phyloP scores from a whole-genome alignment of 2,113 vertebrate species.

The Puffinus mauretanicus region DNA sequence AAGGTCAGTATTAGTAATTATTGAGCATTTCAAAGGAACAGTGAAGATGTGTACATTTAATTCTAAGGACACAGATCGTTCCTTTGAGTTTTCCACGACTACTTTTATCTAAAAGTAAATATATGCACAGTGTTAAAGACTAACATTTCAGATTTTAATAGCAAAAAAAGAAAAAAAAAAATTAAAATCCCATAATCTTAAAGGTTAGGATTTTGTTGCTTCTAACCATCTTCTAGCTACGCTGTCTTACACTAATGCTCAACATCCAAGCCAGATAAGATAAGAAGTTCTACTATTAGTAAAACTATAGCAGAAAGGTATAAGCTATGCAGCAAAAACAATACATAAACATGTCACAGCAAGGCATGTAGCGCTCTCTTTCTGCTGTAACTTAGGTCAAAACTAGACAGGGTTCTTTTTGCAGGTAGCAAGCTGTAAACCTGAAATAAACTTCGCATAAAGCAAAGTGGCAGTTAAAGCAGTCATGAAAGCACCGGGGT shows the following conservation, averaged over 20 bases:
- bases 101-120: not conserved
- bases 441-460: not conserved
- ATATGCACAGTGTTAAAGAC: not conserved
- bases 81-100: not conserved
- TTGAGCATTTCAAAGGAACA: not conserved
- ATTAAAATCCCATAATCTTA: not conserved
- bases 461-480: not conserved
- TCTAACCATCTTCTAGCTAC: not conserved
- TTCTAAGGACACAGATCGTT: not conserved
- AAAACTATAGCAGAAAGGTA: not conserved
- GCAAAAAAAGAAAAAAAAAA: too few species aligned
- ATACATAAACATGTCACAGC: not conserved
- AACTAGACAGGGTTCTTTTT: not conserved
- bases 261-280: not conserved
- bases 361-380: not conserved
- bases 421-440: not conserved
- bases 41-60: not conserved
- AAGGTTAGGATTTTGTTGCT: not conserved
- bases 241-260: not conserved
- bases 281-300: not conserved
- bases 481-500: not conserved
- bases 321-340: not conserved
- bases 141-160: not conserved
- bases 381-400: not conserved
- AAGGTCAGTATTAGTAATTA: not conserved